Conservation (phyloP, 2,797 vertebrate genomes). For the Poeciliopsis presidionis region DNA sequence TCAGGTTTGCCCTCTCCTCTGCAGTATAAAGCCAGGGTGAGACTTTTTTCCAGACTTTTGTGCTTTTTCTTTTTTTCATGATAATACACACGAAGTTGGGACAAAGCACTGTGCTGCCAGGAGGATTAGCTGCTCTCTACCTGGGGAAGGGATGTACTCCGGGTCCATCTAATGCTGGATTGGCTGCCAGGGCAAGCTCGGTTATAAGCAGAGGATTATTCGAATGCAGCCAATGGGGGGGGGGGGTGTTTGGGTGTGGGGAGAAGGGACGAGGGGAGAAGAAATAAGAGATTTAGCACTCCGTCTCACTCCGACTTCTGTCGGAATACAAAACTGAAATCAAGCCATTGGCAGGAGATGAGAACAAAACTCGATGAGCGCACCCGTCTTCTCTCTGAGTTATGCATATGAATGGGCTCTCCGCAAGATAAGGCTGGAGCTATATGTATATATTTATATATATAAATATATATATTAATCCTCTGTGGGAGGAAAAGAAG, state of each 20-base stretch:
- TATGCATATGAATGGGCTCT: background rate
- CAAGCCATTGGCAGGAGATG: conserved; percentile 40
- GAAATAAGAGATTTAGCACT: conserved; percentile 57
- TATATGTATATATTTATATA: too few species aligned
- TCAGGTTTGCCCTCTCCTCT: conserved; percentile 18
- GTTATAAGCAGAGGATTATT: conserved; percentile 72
- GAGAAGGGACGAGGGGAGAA: conserved; percentile 1
- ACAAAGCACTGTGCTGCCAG: conserved; percentile 64
- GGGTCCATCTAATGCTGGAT: conserved; percentile 69
- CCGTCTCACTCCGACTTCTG: conserved; percentile 44
- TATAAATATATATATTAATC: background rate
- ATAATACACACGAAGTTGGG: conserved; percentile 58
- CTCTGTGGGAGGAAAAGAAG: background rate
- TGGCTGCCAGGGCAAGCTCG: conserved; percentile 69
- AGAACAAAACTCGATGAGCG: conserved; percentile 19
- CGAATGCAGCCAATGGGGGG: conserved; percentile 59
- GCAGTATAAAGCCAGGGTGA: conserved; percentile 57
- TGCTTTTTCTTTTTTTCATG: conserved; percentile 9
- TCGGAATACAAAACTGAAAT: conserved; percentile 54
- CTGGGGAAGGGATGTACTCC: conserved; percentile 71
- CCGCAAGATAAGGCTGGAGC: background rate
- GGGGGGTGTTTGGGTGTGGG: too few species aligned
- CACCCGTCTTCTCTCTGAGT: background rate
- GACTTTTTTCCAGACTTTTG: conserved; percentile 41
- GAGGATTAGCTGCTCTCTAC: conserved; percentile 72